phyloP scores from a whole-genome alignment of 92 coral and sea anemone genomes.

The Virgularia gustaviana region DNA sequence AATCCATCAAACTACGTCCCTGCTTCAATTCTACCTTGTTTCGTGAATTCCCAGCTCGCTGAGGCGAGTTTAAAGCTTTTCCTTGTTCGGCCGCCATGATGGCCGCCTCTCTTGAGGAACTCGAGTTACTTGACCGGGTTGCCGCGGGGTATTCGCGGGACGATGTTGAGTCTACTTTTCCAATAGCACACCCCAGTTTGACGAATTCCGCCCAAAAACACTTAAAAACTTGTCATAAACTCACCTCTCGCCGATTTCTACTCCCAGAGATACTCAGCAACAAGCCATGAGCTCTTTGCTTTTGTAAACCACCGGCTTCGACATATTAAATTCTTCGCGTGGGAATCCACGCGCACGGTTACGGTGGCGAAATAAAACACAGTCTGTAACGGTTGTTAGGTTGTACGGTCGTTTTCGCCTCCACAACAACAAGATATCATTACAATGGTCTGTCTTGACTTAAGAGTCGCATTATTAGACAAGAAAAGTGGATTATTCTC shows the following conservation, averaged over 20 bases:
- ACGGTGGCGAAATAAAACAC: no score
- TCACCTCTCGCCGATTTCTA: not conserved
- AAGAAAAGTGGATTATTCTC: no score
- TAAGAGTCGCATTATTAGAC: no score
- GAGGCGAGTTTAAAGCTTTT: constrained; percentile 92
- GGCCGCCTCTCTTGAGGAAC: no score
- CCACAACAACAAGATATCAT: no score
- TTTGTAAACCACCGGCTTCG: not conserved
- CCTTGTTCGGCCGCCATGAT: no score
- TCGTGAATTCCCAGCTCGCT: constrained; percentile 68
- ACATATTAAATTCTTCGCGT: not conserved
- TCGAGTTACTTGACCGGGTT: constrained; percentile 36
- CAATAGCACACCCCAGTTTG: constrained; percentile 54
- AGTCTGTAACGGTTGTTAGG: no score
- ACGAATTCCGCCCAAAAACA: no score
- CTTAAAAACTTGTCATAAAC: not conserved
- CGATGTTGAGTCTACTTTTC: not conserved
- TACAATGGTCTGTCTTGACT: no score
- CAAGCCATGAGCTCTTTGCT: not conserved
- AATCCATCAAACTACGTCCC: constrained; percentile 96
- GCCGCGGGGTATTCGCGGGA: constrained; percentile 16
- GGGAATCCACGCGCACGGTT: constrained; percentile 1
- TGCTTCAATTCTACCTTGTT: constrained; percentile 90
- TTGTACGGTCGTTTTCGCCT: no score
- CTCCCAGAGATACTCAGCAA: not conserved